Conservation (phyloP, 2,797 vertebrate genomes). For the Anomalospiza imberbis region DNA sequence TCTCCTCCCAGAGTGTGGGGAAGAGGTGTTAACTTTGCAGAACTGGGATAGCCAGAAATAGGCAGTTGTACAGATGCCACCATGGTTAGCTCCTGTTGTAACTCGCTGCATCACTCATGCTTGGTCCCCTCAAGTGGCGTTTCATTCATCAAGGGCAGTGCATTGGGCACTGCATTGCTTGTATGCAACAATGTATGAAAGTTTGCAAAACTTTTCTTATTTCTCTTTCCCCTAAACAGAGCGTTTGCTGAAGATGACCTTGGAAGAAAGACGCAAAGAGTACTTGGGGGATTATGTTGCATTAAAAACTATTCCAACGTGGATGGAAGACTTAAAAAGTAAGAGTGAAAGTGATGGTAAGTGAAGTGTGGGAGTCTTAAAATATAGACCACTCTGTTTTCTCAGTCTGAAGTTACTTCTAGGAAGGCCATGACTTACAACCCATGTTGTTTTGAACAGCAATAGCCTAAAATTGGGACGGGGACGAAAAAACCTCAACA, state of each 20-base stretch:
- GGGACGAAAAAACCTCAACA: rapidly evolving
- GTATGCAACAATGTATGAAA: neutral
- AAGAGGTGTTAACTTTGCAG: neutral
- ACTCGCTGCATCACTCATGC: neutral
- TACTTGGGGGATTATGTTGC: conserved; percentile 82
- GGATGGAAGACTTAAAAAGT: conserved; percentile 83
- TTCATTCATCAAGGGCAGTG: neutral
- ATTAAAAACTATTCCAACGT: conserved; percentile 84
- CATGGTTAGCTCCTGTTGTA: neutral
- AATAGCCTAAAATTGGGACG: rapidly evolving
- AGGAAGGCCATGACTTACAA: neutral
- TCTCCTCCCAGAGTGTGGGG: neutral
- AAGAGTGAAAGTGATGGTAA: conserved; percentile 76
- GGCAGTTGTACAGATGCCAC: neutral
- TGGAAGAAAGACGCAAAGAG: conserved; percentile 91
- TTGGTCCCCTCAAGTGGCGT: neutral
- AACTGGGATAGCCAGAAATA: neutral
- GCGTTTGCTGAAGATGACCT: conserved; percentile 86
- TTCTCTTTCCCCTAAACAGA: conserved; percentile 74
- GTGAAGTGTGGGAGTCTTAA: neutral
- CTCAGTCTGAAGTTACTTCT: neutral
- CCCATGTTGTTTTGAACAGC: neutral
- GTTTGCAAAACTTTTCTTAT: neutral
- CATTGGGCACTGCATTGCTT: neutral
- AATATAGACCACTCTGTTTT: neutral